Evolutionary conservation across 2,797 vertebrate species (phyloP).

Genomic region (Dendrocincla tyrannina): DNA sequence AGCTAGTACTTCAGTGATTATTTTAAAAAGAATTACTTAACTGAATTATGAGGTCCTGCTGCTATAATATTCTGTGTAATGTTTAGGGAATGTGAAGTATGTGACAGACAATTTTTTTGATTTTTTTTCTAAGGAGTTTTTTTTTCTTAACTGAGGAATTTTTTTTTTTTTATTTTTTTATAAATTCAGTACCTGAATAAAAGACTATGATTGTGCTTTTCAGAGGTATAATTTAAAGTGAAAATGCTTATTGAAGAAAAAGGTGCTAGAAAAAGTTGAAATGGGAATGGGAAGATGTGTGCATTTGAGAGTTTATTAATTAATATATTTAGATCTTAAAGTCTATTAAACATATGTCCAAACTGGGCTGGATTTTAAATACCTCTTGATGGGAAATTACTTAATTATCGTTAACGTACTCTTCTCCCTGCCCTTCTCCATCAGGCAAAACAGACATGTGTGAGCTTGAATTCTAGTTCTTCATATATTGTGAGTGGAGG

Average conservation of each 20-base stretch:
- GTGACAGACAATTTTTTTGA: not conserved
- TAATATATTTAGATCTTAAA: not conserved
- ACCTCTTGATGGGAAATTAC: not conserved
- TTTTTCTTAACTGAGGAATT: not conserved
- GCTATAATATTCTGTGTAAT: slow-evolving; percentile 52
- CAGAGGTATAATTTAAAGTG: not conserved
- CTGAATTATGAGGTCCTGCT: not conserved
- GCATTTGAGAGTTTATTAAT: not conserved
- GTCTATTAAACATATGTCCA: not conserved
- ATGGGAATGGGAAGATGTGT: not conserved
- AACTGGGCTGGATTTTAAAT: not conserved
- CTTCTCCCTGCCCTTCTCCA: not conserved
- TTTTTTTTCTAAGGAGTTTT: slow-evolving; percentile 12
- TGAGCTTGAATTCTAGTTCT: slow-evolving; percentile 87
- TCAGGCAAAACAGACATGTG: slow-evolving; percentile 92
- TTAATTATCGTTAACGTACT: not conserved
- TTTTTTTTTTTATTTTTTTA: not conserved
- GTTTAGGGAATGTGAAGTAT: slow-evolving; percentile 25
- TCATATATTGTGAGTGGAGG: slow-evolving; percentile 91
- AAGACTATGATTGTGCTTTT: not conserved
- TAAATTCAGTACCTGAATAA: not conserved
- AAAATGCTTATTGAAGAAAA: not conserved
- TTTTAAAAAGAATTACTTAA: slow-evolving; percentile 31
- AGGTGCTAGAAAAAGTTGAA: not conserved
- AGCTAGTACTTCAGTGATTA: not conserved